phyloP scores from a whole-genome alignment of 1,140 invertebrate species.

The Phymorhynchus buccinoides region DNA sequence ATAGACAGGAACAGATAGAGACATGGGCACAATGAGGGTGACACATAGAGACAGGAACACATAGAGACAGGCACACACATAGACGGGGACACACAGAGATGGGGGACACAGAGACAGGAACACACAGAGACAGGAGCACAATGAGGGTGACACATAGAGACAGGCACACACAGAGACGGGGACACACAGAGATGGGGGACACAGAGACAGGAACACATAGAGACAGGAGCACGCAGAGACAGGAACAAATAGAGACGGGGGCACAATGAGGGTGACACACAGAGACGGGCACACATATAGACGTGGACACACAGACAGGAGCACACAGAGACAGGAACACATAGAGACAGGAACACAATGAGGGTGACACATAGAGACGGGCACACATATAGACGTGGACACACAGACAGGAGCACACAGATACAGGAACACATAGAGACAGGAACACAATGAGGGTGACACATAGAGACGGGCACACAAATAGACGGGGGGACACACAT shows the following conservation, averaged over 20 bases:
- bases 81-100: not conserved
- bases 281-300: not conserved
- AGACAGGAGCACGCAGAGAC: not conserved
- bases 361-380: not conserved
- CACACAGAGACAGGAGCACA: not conserved
- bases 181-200: not conserved
- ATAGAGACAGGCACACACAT: not conserved
- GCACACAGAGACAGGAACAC: not conserved
- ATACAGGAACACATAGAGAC: not conserved
- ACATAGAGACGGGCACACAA: not conserved
- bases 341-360: too few relatives aligned
- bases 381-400: too few relatives aligned
- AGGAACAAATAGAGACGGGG: too few relatives aligned
- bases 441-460: not conserved
- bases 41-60: too few relatives aligned
- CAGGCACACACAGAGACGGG: not conserved
- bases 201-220: not conserved
- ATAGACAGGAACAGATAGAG: not conserved
- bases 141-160: not conserved
- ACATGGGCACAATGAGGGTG: not conserved
- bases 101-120: not conserved
- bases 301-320: not conserved
- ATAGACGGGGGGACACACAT: not conserved
- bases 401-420: too few relatives aligned
- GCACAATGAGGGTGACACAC: too few relatives aligned